phyloP scores from a whole-genome alignment of 2,797 vertebrate genomes.

The Fringilla coelebs region DNA sequence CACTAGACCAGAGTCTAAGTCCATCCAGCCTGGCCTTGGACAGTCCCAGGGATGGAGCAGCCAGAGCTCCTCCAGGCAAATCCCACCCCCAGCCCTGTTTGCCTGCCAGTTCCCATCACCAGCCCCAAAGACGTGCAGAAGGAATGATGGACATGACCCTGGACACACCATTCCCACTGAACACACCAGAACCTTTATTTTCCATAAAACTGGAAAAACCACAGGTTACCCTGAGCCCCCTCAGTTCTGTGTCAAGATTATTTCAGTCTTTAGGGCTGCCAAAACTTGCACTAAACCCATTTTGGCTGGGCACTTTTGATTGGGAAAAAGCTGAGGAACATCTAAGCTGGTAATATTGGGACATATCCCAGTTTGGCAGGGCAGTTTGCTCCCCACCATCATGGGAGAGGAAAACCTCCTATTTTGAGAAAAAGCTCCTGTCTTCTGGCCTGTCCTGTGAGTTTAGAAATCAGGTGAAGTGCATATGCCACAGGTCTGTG shows the following conservation, averaged over 20 bases:
- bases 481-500: not conserved
- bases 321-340: not conserved
- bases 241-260: not conserved
- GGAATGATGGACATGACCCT: not conserved
- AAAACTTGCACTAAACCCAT: not conserved
- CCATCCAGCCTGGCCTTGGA: not conserved
- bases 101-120: not conserved
- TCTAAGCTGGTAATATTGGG: not conserved
- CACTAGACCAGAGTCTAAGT: not conserved
- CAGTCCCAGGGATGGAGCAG: not conserved
- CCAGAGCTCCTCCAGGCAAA: not conserved
- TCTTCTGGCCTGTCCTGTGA: not conserved
- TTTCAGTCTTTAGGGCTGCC: not conserved
- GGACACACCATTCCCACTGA: not conserved
- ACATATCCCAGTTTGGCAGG: not conserved
- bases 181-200: not conserved
- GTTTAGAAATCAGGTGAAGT: not conserved
- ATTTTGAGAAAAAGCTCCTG: not conserved
- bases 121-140: not conserved
- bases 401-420: not conserved
- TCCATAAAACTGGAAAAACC: not conserved
- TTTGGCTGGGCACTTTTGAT: not conserved
- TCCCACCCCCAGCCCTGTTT: not conserved
- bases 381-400: not conserved
- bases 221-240: not conserved